phyloP scores from a whole-genome alignment of 2,888 invertebrate genomes.

The Drepanosiphum platanoidis region DNA sequence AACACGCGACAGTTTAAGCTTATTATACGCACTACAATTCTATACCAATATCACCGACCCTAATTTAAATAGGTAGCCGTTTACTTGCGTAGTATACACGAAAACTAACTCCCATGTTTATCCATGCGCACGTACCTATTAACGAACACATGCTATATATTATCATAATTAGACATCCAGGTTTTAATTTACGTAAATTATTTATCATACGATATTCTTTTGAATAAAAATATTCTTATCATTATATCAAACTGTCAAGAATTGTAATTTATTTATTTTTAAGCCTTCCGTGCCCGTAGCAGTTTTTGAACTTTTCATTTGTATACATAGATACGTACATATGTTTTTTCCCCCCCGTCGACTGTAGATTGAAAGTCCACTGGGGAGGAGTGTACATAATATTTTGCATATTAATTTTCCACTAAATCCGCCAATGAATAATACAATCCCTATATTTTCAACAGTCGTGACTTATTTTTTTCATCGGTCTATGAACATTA shows the following conservation, averaged over 20 bases:
- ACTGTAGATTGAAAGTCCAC: neutral
- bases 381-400: neutral
- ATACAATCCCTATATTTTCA: neutral
- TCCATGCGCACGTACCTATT: neutral
- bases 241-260: constrained; percentile 49
- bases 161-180: constrained; percentile 39
- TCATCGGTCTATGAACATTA: neutral
- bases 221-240: constrained; percentile 18
- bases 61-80: constrained; percentile 32
- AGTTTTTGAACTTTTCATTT: constrained; percentile 7
- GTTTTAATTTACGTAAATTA: constrained; percentile 39
- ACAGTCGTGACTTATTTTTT: neutral
- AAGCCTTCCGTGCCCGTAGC: constrained; percentile 25
- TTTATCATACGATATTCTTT: constrained; percentile 26
- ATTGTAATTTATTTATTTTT: constrained; percentile 38
- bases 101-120: neutral
- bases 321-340: neutral
- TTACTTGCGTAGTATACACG: neutral
- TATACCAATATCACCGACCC: neutral
- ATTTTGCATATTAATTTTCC: neutral
- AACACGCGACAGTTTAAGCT: neutral
- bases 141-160: constrained; percentile 19
- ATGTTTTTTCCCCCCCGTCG: neutral
- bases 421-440: neutral
- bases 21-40: neutral